These are phyloP conservation scores for Drosophila rellima DNA, from an alignment of 2,888 invertebrate genomes.

Conservation along the genomic window DNA sequence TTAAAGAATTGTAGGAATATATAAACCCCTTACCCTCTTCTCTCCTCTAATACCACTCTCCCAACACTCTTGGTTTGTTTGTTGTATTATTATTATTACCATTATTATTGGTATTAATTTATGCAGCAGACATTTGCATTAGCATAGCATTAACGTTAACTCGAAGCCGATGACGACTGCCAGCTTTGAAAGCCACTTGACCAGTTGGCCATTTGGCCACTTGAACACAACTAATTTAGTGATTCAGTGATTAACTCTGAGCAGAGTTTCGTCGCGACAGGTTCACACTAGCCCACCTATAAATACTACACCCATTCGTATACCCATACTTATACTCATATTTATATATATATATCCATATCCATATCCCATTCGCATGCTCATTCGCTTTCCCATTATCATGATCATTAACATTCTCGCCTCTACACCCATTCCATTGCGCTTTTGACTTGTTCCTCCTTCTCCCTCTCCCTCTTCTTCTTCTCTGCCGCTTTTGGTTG, in stretches of 20 bases:
- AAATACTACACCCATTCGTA: background rate
- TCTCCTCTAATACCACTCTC: background rate
- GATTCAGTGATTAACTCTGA: conserved; percentile 61
- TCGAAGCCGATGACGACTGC: conserved; percentile 26
- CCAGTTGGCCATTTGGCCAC: conserved; percentile 18
- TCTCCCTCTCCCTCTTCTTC: conserved; percentile 3
- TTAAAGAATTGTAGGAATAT: conserved; percentile 27
- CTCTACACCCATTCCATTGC: background rate
- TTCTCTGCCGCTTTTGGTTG: conserved; percentile 57
- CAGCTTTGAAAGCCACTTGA: conserved; percentile 33
- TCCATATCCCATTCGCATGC: conserved; percentile 27
- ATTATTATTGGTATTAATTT: conserved; percentile 73
- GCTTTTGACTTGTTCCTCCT: conserved; percentile 1
- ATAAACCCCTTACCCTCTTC: background rate
- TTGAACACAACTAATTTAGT: conserved; percentile 44
- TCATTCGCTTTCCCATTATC: conserved; percentile 59
- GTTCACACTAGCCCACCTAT: conserved; percentile 41
- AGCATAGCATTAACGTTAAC: conserved; percentile 68
- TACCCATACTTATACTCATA: background rate
- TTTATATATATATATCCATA: conserved; percentile 29
- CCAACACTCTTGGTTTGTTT: conserved; percentile 2
- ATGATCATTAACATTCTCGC: conserved; percentile 51
- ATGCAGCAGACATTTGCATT: conserved; percentile 75
- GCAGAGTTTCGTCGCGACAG: conserved; percentile 51
- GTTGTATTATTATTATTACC: conserved; percentile 44